Base-by-base conservation (phyloP, 2,888 invertebrate species). In the Stictocephala bisonia region DNA sequence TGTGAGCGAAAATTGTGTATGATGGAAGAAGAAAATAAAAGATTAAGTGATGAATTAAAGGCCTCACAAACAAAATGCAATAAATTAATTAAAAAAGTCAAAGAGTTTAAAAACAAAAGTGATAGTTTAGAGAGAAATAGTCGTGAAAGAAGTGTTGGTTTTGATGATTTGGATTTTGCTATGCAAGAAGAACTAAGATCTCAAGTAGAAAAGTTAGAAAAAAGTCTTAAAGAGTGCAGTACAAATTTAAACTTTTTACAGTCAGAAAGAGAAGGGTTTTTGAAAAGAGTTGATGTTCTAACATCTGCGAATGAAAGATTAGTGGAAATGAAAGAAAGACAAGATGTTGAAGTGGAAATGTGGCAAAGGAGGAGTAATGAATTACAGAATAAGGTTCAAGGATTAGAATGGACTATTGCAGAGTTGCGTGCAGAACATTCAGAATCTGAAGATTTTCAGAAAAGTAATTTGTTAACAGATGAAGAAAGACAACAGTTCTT, bases 41-140 rank as follows among this genome's bases (percentile, higher is more conserved):
- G 71, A 27, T 83, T 91, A 20, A 85, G 87, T 72, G 86, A 88
- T 70, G 91, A 93, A 78, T 86, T 92, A 7, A 87, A 89, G 76
- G 85, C 88, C 27, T 85, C 88, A 74, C 91, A 93, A 82, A 84
- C 89, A 0, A 94, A 94, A 82, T 89, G 91, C 29, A 88, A 90
- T 1, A 95, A 94, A 84, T 87, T 94, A 77, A 85, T 96, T 78
- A 92, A 92, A 80, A 96, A 95, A 83, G 84, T 96, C 50, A 96
- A 95, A 83, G 92, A 94, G 81, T 88, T 94, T 70, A 96, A 95
- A 83, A 84, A 84, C 1, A 88, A 88, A 75, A 88, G 90, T 80
- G 91, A 91, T 40, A 85, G 86, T 78, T 82, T 91, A 11, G 86
- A 86, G 71, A 88, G 90, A 82, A 79, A 88, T 73, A 87, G 86